Percentiles rank a stretch among this genome's conserved stretches.
phyloP scores from a whole-genome alignment of 2,113 vertebrate species.

The Blennius ocellaris region DNA sequence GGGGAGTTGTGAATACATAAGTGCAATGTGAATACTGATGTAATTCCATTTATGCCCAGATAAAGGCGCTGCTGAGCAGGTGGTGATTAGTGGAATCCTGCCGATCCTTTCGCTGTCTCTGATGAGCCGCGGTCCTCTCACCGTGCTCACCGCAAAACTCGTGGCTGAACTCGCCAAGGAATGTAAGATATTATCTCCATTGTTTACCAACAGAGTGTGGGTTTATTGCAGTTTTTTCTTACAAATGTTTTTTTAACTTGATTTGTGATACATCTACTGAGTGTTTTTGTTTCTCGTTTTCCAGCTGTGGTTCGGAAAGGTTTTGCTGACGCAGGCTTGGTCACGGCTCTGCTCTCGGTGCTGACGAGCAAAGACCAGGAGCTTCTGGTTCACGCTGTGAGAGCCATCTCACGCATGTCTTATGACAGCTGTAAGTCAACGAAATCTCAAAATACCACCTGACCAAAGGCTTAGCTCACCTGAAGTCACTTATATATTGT shows the following conservation, averaged over 20 bases:
- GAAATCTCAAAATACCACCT: background rate
- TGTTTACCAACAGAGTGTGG: background rate
- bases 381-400: conserved; percentile 82
- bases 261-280: background rate
- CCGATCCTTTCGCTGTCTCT: conserved; percentile 83
- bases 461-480: no score
- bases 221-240: no score
- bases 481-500: no score
- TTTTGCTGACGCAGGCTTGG: conserved; percentile 85
- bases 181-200: conserved; percentile 69
- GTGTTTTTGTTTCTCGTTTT: background rate
- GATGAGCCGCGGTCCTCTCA: conserved; percentile 78
- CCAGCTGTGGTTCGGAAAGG: conserved; percentile 85
- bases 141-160: conserved; percentile 81
- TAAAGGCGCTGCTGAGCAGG: conserved; percentile 80
- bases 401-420: conserved; percentile 86
- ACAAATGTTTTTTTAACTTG: no score
- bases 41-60: conserved; percentile 76
- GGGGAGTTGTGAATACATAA: no score
- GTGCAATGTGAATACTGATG: no score
- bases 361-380: conserved; percentile 86
- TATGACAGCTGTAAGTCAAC: conserved; percentile 83
- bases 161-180: conserved; percentile 88
- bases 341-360: conserved; percentile 81
- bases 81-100: conserved; percentile 84